Conservation (phyloP, 2,888 invertebrate species). For the Lottia gigantea region DNA sequence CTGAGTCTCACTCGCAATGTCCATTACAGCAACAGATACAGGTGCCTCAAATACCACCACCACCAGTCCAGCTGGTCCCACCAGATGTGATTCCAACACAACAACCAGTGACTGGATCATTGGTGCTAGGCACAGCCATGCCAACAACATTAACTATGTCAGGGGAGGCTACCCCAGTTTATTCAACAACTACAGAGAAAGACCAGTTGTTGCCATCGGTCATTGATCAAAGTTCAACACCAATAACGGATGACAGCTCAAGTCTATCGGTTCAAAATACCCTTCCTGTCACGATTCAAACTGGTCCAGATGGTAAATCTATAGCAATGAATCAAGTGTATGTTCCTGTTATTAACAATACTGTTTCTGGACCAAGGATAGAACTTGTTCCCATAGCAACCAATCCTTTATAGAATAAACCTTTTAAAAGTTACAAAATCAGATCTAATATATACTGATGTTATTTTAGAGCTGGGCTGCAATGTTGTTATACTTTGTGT, state of each 20-base stretch:
- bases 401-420: constrained; percentile 14
- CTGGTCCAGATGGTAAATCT: constrained; percentile 22
- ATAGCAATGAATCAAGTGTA: constrained; percentile 37
- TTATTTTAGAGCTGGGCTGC: too few relatives aligned
- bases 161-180: background rate
- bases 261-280: constrained; percentile 23
- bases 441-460: too few relatives aligned
- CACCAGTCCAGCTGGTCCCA: constrained; percentile 15
- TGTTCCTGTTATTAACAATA: constrained; percentile 37
- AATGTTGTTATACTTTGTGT: too few relatives aligned
- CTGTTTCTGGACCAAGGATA: constrained; percentile 37
- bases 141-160: constrained; percentile 12
- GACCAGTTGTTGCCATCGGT: constrained; percentile 5
- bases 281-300: constrained; percentile 29
- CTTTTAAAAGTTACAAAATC: too few relatives aligned
- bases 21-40: constrained; percentile 1
- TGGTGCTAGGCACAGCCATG: constrained; percentile 14
- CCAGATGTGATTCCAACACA: constrained; percentile 18
- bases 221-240: constrained; percentile 26
- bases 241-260: constrained; percentile 14
- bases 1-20: background rate
- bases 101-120: constrained; percentile 3
- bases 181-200: background rate
- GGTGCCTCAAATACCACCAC: constrained; percentile 10
- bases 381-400: constrained; percentile 37